Conservation (phyloP, 2,888 invertebrate genomes). For the Chrysopilus asiliformis region DNA sequence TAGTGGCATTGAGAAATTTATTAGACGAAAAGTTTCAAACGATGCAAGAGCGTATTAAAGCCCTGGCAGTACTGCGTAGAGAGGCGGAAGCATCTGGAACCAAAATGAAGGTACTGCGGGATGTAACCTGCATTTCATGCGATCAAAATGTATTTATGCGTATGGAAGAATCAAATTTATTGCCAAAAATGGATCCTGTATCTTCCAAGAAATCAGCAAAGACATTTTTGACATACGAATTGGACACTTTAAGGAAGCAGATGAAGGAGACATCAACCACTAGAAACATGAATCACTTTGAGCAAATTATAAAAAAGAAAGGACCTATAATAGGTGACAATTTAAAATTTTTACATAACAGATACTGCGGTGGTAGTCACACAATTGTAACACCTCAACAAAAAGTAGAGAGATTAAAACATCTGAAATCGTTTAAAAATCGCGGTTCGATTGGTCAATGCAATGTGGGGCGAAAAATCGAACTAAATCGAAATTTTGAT, state of each 20-base stretch:
- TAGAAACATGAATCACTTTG: constrained; percentile 36
- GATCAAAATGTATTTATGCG: constrained; percentile 61
- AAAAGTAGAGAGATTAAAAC: no score
- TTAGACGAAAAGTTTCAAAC: constrained; percentile 45
- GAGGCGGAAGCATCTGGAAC: constrained; percentile 62
- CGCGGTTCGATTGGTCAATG: no score
- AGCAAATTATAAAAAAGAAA: constrained; percentile 27
- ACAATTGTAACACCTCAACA: constrained; percentile 59
- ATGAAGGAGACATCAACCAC: constrained; percentile 15
- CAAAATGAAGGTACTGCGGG: constrained; percentile 50
- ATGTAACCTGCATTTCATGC: constrained; percentile 64
- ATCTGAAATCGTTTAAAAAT: no score
- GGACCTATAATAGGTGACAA: background rate
- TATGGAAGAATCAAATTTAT: constrained; percentile 39
- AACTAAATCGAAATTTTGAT: no score
- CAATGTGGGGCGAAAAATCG: no score
- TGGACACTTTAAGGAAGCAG: constrained; percentile 39
- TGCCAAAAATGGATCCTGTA: constrained; percentile 40
- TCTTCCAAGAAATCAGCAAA: constrained; percentile 47
- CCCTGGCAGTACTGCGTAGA: constrained; percentile 42
- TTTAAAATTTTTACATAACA: constrained; percentile 26
- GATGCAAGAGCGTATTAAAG: constrained; percentile 48
- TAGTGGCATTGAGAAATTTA: constrained; percentile 49
- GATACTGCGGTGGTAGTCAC: constrained; percentile 68
- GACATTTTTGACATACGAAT: constrained; percentile 58